These are phyloP conservation scores for Zaprionus capensis DNA, from an alignment of 1,140 invertebrate genomes.

Conservation along the genomic window DNA sequence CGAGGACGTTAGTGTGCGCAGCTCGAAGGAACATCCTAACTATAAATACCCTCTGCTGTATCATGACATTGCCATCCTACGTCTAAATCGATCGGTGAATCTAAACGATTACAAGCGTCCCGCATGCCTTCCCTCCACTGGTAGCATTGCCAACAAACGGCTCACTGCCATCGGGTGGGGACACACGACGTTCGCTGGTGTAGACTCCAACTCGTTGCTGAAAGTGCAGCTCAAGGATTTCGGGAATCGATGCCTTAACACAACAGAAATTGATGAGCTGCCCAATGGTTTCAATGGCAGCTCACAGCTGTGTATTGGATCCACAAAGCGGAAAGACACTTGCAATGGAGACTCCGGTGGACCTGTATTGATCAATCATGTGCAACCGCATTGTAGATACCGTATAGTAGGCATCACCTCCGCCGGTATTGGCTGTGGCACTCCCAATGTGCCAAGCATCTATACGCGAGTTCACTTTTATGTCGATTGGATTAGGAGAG, in stretches of 20 bases:
- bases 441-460: constrained; percentile 57
- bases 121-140: constrained; percentile 65
- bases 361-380: constrained; percentile 66
- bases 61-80: constrained; percentile 66
- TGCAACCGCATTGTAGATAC: constrained; percentile 64
- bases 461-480: constrained; percentile 74
- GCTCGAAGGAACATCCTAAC: constrained; percentile 49
- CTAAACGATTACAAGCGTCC: constrained; percentile 55
- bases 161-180: constrained; percentile 67
- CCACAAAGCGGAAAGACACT: constrained; percentile 84
- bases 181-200: constrained; percentile 21
- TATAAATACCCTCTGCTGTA: constrained; percentile 49
- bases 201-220: constrained; percentile 68
- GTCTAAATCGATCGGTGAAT: constrained; percentile 36
- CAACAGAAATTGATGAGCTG: constrained; percentile 60
- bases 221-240: constrained; percentile 85
- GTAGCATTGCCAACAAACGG: constrained; percentile 19
- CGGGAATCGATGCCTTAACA: constrained; percentile 61
- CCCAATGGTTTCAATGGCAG: constrained; percentile 84
- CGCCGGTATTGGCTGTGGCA: constrained; percentile 60
- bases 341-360: constrained; percentile 83
- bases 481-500: constrained; percentile 68
- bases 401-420: constrained; percentile 75
- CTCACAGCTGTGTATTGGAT: constrained; percentile 89
- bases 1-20: constrained; percentile 51